Evolutionary conservation across 2,113 vertebrate species (phyloP), one percentile per base, ranked within the genome.

Genomic region (Calidris pugnax): DNA sequence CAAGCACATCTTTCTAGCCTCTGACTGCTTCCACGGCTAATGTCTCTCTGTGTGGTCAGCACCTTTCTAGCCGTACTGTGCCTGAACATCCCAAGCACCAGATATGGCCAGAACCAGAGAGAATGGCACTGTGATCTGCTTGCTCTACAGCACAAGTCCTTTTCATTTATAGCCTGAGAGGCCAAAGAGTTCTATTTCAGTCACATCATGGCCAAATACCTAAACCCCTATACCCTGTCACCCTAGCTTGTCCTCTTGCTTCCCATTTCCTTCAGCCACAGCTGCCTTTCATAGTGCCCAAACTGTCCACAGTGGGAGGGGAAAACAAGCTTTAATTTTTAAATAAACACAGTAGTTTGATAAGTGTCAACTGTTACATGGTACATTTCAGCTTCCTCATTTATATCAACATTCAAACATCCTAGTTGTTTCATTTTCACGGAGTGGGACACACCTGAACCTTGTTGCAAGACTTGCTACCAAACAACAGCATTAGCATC

Each of bases 51-150:
- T 10, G 22, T 43, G 56, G 24, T 64, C 93, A 91, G 35, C 64
- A 75, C 13, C 47, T 24, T 81, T 63, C 64, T 43, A 69, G 55
- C 11, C 1, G 2, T 18, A 45, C 7, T 22, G 18, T 45, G 62
- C 48, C 62, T 3, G 0, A 82, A 80, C 1, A 1, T 9, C 45
- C 21, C 33, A 63, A 75, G 35, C 45, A 77, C 0, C 0, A 1
- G 41, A 47, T 8, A 81, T 0, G 2, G 24, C 9, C 35, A 71
- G 33, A 78, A 33, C 20, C 55, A 92, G 64, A 66, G 22, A 80
- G 55, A 74, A 43, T 0, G 5, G 10, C 32, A 63, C 43, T 28
- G 35, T 1, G 0, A 27, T 23, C 66, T 81, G 11, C 48, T 60
- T 76, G 53, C 45, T 71, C 41, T 57, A 57, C 39, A 67, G 66